Evolutionary conservation across 2,888 invertebrate species (phyloP), one percentile per base, ranked within the genome.

Genomic region (Aphidoletes aphidimyza): DNA sequence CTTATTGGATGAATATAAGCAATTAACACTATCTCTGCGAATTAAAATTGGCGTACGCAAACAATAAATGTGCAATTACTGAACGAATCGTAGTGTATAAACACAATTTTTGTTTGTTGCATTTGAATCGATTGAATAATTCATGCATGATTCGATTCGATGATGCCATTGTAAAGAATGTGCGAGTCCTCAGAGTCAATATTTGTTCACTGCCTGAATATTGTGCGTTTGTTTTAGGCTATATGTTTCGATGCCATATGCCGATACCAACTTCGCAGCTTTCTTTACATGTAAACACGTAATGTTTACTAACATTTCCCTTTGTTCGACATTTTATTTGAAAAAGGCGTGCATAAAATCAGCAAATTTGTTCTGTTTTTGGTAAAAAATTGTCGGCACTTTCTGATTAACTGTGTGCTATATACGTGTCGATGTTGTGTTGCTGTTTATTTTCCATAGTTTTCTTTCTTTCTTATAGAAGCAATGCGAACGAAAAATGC

Each of bases 301-400:
- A n/a, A 2, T 47, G 47, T 47, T 47, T 47, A 11, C 19, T 14
- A 42, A 42, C 42, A 54, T 54, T 54, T 54, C 54, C n/a, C 54
- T 26, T 54, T 54, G 22, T 26, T 22, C 54, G 54, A 54, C 54
- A 54, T 54, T 54, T 54, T 8, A 3, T 54, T 42, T 42, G 5
- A 26, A 22, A 26, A 54, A 54, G 26, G 54, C 54, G 26, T 54
- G 54, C 26, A 54, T n/a, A n/a, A n/a, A n/a, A n/a, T n/a, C n/a
- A n/a, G 54, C n/a, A 54, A 54, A 54, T 47, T 47, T 47, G 47
- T 47, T 47, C 47, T 47, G 47, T 19, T 47, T 47, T 39, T 39
- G 11, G 11, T 8, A 39, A 8, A 39, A 39, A 39, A 39, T 39
- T 39, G n/a, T n/a, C n/a, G n/a, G n/a, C n/a, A n/a, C n/a, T n/a